These are phyloP conservation scores for Barbus barbus DNA, from an alignment of 2,113 vertebrate genomes.

Conservation along the genomic window DNA sequence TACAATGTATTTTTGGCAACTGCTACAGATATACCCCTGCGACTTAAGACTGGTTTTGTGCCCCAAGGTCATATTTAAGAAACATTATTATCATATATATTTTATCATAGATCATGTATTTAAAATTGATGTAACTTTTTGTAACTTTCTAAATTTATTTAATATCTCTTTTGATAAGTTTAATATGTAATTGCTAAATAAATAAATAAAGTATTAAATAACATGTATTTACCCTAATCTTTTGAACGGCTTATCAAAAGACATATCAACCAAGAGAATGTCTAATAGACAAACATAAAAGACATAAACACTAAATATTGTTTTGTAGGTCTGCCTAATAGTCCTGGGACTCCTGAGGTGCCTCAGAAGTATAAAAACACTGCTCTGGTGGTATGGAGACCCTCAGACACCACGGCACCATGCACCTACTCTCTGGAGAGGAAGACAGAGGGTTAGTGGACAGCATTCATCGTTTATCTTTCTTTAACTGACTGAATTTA, in stretches of 20 bases:
- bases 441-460: conserved; percentile 80
- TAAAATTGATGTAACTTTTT: background rate
- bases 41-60: too few relatives aligned
- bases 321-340: conserved; percentile 83
- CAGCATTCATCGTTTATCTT: background rate
- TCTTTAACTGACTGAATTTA: background rate
- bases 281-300: background rate
- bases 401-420: conserved; percentile 85
- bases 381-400: conserved; percentile 92
- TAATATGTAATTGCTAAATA: background rate
- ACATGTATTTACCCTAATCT: background rate
- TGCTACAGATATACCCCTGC: too few relatives aligned
- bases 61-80: too few relatives aligned
- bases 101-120: too few relatives aligned
- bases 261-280: background rate
- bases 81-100: background rate
- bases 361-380: conserved; percentile 95
- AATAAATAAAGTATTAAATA: background rate
- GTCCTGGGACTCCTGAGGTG: conserved; percentile 89
- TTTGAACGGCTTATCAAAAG: background rate
- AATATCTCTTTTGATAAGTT: background rate
- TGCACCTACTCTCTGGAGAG: conserved; percentile 92
- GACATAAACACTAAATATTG: background rate
- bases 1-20: too few relatives aligned
- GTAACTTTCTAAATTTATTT: background rate